A percentile compares a stretch with the other conserved stretches of the same genome.
Evolutionary conservation across 2,113 vertebrate genomes (phyloP).

Genomic region (Petromus typicus): DNA sequence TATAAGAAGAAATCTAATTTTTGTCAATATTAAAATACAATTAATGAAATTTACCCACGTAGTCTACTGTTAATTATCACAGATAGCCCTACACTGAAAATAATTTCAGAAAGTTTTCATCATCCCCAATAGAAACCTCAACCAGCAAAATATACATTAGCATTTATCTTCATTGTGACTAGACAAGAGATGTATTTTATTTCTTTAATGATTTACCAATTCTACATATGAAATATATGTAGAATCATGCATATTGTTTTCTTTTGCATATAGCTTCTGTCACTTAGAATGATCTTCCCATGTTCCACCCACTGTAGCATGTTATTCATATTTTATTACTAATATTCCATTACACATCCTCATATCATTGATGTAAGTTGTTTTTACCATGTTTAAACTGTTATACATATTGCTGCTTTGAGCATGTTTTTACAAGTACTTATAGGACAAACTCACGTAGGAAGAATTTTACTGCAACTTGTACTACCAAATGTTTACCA

Average conservation of each 20-base stretch:
- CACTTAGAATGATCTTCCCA: not conserved
- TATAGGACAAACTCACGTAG: not conserved
- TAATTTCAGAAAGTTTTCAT: not conserved
- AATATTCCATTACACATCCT: not conserved
- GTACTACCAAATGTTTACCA: not conserved
- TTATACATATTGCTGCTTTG: not conserved
- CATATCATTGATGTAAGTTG: too few relatives aligned
- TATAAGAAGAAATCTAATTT: not conserved
- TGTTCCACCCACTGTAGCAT: not conserved
- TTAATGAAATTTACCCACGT: not conserved
- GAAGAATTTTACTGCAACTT: not conserved
- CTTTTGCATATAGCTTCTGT: not conserved
- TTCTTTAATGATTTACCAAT: not conserved
- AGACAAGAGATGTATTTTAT: not conserved
- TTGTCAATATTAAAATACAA: not conserved
- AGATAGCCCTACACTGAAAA: not conserved
- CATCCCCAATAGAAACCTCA: not conserved
- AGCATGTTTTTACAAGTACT: not conserved
- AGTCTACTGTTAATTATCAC: not conserved
- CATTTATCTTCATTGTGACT: not conserved
- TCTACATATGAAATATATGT: not conserved
- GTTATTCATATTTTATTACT: not conserved
- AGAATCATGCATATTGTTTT: not conserved
- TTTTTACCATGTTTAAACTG: not conserved
- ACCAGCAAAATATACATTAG: not conserved